Evolutionary conservation across 1,140 invertebrate genomes (phyloP).

Genomic region (Drosophila bocki): DNA sequence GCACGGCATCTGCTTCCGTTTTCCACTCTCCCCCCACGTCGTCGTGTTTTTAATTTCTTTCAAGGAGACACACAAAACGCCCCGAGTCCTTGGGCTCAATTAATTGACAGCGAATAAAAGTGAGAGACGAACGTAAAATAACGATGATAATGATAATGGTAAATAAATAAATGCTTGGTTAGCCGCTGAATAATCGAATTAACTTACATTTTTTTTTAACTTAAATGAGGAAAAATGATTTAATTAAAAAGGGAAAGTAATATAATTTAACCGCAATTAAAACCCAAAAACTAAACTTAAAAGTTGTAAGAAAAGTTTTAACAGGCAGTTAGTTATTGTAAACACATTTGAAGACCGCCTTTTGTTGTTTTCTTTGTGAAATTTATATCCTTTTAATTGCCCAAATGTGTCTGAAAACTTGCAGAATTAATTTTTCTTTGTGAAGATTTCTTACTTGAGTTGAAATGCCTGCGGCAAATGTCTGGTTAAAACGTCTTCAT

Average conservation of each 20-base stretch:
- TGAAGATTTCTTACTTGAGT: background rate
- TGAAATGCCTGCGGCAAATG: conserved; percentile 3
- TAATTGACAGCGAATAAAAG: conserved; percentile 40
- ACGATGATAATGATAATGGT: conserved; percentile 20
- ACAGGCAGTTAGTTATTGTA: background rate
- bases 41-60: conserved; percentile 53
- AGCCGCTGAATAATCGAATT: conserved; percentile 36
- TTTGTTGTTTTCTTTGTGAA: background rate
- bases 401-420: conserved; percentile 1
- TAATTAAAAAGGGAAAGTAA: background rate
- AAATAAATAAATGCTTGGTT: conserved; percentile 48
- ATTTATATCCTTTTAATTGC: conserved; percentile 1
- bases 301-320: background rate
- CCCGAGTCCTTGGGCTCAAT: conserved; percentile 39
- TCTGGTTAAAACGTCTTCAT: conserved; percentile 6
- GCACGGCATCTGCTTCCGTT: conserved; percentile 34
- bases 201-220: conserved; percentile 9
- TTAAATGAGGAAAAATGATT: conserved; percentile 8
- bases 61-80: conserved; percentile 11
- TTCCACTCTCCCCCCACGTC: background rate
- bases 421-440: conserved; percentile 3
- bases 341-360: background rate
- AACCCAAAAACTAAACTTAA: background rate
- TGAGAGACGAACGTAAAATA: conserved; percentile 7
- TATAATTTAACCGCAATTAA: background rate